These are phyloP conservation scores for Nasonovia ribisnigri DNA, from an alignment of 2,888 invertebrate genomes.

Conservation along the genomic window DNA sequence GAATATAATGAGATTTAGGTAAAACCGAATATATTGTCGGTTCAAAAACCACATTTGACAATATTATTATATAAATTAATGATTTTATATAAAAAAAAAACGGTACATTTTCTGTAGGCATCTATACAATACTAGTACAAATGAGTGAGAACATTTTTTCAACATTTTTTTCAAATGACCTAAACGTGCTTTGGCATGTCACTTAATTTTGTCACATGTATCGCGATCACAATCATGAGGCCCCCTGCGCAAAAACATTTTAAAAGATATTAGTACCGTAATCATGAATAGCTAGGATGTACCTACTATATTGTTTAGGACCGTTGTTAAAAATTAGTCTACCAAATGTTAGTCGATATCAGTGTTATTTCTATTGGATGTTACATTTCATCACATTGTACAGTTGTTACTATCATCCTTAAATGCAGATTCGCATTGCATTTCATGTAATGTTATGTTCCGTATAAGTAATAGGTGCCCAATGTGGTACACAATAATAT, in stretches of 20 bases:
- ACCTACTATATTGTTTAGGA: background rate
- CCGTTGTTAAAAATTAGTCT: background rate
- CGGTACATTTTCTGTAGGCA: background rate
- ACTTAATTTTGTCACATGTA: background rate
- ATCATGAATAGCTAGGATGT: background rate
- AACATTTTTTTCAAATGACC: background rate
- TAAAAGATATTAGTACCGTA: background rate
- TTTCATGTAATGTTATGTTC: background rate
- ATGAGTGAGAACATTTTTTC: background rate
- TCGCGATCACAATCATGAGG: background rate
- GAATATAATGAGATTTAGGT: background rate
- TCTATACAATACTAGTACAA: background rate
- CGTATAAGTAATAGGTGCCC: too few relatives aligned
- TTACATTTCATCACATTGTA: background rate
- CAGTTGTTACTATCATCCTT: background rate
- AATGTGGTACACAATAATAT: background rate
- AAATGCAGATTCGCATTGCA: background rate
- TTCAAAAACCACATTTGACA: background rate
- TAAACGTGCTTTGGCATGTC: background rate
- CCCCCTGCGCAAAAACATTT: background rate
- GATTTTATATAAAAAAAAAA: background rate
- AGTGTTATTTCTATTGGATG: background rate
- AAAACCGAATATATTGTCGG: background rate
- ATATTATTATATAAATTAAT: background rate
- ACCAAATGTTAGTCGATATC: background rate